Percentiles rank a stretch among this genome's conserved stretches.
Conservation (phyloP, 2,888 invertebrate genomes). For the Myathropa florea region DNA sequence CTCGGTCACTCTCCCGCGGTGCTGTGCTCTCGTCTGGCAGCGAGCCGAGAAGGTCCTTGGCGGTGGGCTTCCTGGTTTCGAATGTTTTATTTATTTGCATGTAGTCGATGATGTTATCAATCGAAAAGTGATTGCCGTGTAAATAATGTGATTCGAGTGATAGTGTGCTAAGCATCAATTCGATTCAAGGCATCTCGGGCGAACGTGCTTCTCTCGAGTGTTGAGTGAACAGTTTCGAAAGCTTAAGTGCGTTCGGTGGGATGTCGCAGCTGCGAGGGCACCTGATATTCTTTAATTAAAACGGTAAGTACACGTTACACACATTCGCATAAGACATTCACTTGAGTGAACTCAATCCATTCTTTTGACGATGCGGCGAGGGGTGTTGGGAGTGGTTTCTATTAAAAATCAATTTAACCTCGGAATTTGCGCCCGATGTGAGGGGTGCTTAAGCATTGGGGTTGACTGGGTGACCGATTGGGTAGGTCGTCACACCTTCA, state of each 20-base stretch:
- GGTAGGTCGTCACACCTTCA: too few relatives aligned
- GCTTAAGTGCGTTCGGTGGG: neutral
- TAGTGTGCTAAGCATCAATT: neutral
- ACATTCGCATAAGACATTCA: slow-evolving; percentile 2
- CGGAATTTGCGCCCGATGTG: neutral
- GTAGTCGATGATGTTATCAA: slow-evolving; percentile 59
- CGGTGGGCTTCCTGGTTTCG: slow-evolving; percentile 45
- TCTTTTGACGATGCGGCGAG: neutral
- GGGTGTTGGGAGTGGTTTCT: neutral
- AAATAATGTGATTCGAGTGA: slow-evolving; percentile 20
- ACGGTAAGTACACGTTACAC: slow-evolving; percentile 26
- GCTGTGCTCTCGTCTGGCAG: slow-evolving; percentile 1
- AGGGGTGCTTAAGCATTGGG: too few relatives aligned
- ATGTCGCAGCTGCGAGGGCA: neutral
- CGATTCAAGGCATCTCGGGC: neutral
- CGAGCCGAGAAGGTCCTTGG: slow-evolving; percentile 38
- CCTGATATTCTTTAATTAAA: slow-evolving; percentile 28
- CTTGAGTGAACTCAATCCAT: neutral
- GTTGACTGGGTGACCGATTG: too few relatives aligned
- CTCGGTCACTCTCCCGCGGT: neutral
- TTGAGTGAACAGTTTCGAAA: neutral
- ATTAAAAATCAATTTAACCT: neutral
- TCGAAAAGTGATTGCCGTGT: slow-evolving; percentile 40
- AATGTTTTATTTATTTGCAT: slow-evolving; percentile 55
- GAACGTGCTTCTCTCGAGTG: neutral